Evolutionary conservation across 1,140 invertebrate species (phyloP), one percentile per base, ranked within the genome.

Genomic region (Zaprionus vittiger): DNA sequence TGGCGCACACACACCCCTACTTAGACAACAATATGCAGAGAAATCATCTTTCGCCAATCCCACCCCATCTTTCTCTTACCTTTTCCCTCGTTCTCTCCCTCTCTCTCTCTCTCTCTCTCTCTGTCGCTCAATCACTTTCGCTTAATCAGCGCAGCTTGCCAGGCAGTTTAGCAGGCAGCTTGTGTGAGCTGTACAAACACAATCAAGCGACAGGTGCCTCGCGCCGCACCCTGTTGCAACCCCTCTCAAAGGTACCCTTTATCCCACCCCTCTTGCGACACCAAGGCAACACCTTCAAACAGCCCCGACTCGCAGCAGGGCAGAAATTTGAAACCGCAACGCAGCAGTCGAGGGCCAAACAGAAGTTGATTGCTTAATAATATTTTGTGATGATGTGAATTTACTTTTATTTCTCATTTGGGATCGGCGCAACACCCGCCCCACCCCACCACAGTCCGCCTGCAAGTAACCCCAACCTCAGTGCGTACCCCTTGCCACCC

Each of bases 321-420:
- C 47, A 52, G 20, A 52, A 52, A 52, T 71, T 68, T 47, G 67
- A 79, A 60, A 72, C 81, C 78, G 74, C 70, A 82, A 57, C 60
- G 55, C 71, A 61, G 71, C 68, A 55, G 72, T 65, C 65, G 61
- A 44, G 66, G 47, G 9, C 47, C 75, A 74, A 78, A 75, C 79
- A 84, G 81, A 75, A 73, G 85, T 84, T 89, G 84, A 89, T 89
- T 89, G 84, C 84, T 89, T 89, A 89, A 89, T 89, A 89, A 90
- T 89, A 89, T 89, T 89, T 89, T 90, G 84, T 90, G 84, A 89
- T 89, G 84, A 89, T 89, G 84, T 90, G 81, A 89, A 89, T 89
- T 90, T 89, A 89, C 79, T 89, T 89, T 89, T 89, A 89, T 89
- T 84, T 84, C 85, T 84, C 84, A 81, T 89, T 89, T 89, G 85